Evolutionary conservation across 2,888 invertebrate genomes (phyloP), one percentile per base, ranked within the genome.

Genomic region (Yponomeuta cagnagella): DNA sequence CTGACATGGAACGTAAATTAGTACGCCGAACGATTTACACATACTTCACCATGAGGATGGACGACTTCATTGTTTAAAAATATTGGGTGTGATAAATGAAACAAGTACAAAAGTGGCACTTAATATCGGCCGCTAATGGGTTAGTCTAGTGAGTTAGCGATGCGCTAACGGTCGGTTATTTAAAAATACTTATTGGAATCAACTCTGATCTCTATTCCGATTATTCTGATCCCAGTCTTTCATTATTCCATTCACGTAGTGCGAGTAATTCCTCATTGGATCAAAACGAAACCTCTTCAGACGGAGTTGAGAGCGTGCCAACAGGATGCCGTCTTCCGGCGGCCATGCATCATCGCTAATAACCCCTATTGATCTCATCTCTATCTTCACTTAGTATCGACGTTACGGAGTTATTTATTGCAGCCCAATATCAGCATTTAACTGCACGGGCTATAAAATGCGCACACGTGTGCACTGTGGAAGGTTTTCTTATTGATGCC

Each of bases 301-400:
- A 77, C 77, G 76, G 74, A 76, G 79, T 82, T 89, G 90, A 85
- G 77, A 74, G 76, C 75, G 75, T 77, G 90, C 90, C 91, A 89
- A 89, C 79, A 90, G 91, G 91, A 91, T 89, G 85, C 80, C 79
- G 81, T 86, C 82, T 89, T 90, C 90, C 89, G 90, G 87, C 15
- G 31, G 68, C 31, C 68, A 52, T 68, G 68, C 68, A 52, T 68
- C 68, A 68, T 68, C 68, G 52, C 31, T 68, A 68, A 68, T 48
- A 30, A 68, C 68, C 68, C 48, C 43, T 48, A 43, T 48, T 23
- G 23, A 68, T n/a, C 65, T 31, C 30, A 65, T 65, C 65, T 68
- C 10, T 43, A 68, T 68, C 15, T 43, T 68, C n/a, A 33, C 68
- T 68, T 8, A 6, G 23, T 15, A 68, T 48, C 68, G 68, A 33